phyloP scores from a whole-genome alignment of 1,140 invertebrate genomes.

The Phenacoccus solenopsis region DNA sequence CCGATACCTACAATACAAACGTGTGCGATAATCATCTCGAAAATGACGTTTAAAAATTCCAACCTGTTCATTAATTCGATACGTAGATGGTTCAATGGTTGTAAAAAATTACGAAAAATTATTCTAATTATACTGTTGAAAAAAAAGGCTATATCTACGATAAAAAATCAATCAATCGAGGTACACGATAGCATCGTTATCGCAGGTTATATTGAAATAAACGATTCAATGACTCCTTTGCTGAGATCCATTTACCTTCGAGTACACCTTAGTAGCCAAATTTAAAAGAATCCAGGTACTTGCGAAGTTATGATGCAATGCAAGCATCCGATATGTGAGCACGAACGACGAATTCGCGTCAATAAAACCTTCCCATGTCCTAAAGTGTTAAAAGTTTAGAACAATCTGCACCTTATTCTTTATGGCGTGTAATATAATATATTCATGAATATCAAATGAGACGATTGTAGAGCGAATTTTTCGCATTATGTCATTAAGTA shows the following conservation, averaged over 20 bases:
- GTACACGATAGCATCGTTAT: no score
- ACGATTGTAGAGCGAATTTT: neutral
- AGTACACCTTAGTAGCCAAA: no score
- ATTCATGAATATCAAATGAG: neutral
- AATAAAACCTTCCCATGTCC: neutral
- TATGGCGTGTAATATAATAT: neutral
- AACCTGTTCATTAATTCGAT: neutral
- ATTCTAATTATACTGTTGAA: neutral
- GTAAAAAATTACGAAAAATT: neutral
- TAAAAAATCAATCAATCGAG: no score
- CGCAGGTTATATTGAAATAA: no score
- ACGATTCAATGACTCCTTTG: no score
- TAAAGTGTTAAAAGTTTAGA: neutral
- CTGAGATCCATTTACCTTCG: no score
- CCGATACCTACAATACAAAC: no score
- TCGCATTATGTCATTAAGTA: neutral
- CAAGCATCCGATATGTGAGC: neutral
- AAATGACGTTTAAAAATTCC: neutral
- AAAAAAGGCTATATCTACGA: neutral
- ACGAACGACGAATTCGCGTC: neutral
- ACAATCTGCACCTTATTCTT: constrained; percentile 1
- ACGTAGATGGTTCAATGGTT: neutral
- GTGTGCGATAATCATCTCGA: neutral
- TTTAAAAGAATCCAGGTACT: no score
- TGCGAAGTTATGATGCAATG: neutral